Percentiles rank a stretch among this genome's conserved stretches.
phyloP scores from a whole-genome alignment of 2,797 vertebrate genomes.

The Chromis chromis region DNA sequence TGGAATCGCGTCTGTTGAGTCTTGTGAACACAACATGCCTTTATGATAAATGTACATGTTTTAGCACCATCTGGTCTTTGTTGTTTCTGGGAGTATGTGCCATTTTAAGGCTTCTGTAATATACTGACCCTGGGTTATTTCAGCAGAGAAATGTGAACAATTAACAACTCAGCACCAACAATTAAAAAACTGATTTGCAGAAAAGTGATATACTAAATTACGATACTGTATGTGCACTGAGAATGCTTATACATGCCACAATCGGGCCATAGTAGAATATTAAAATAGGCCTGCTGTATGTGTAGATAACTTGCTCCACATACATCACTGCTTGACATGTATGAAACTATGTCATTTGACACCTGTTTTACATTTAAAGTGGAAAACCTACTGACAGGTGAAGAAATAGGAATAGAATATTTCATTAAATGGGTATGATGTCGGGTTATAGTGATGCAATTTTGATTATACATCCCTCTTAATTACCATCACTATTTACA shows the following conservation, averaged over 20 bases:
- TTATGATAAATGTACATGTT: slow-evolving; percentile 19
- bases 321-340: slow-evolving; percentile 25
- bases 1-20: not conserved
- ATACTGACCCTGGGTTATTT: slow-evolving; percentile 21
- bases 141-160: not conserved
- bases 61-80: slow-evolving; percentile 48
- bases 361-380: slow-evolving; percentile 60
- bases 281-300: slow-evolving; percentile 26
- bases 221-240: not conserved
- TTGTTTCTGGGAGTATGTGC: slow-evolving; percentile 31
- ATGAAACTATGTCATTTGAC: slow-evolving; percentile 17
- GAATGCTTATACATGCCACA: not conserved
- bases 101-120: slow-evolving; percentile 19
- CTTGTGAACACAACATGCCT: slow-evolving; percentile 8
- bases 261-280: not conserved
- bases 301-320: slow-evolving; percentile 13
- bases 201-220: slow-evolving; percentile 13
- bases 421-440: slow-evolving; percentile 35
- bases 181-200: slow-evolving; percentile 13
- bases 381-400: slow-evolving; percentile 24
- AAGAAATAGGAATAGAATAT: slow-evolving; percentile 16
- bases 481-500: slow-evolving; percentile 28
- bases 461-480: slow-evolving; percentile 20
- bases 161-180: not conserved
- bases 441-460: slow-evolving; percentile 23